Evolutionary conservation across 2,797 vertebrate species (phyloP), one percentile per base, ranked within the genome.

Genomic region (Clarias platycephalus): DNA sequence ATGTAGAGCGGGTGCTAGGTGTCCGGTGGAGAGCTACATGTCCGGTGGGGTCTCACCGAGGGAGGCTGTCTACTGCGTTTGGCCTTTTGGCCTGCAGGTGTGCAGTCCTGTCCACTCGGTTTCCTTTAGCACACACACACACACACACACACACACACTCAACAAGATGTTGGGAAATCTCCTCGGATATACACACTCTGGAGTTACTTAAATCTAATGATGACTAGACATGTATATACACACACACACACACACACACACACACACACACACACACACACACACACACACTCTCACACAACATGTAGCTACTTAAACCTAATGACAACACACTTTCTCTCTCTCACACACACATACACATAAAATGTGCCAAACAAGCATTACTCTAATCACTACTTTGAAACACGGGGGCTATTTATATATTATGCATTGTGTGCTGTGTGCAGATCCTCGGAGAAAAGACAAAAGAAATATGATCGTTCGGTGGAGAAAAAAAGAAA

Each of bases 81-180:
- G 93, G 92, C 93, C 92, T 92, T 89, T 80, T 68, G 91, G 88
- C 89, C 90, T 93, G 91, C 94, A 94, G 93, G 94, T 95, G 94
- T 94, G 90, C 71, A 85, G 85, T 49, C 87, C 83, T 86, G 83
- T 77, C 80, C 63, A 22, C 78, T 83, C 60, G 58, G 16, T 64
- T 44, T 74, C 57, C 18, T 24, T 60, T 68, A 24, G 26, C 70
- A 72, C 55, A 71, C 67, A 81, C 81, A 86, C 40, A 34, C 74
- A 62, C 75, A 37, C 75, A 49, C 37, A 49, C 70, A 49, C 75
- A 60, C 58, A 49, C 24, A 63, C 60, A 20, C 80, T 82, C 76
- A 83, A 81, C 53, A 64, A 67, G 83, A 60, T 82, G 84, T 80
- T 85, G 28, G 31, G 83, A 82, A 74, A 81, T 80, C 80, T 83